Base-by-base conservation (phyloP, 2,888 invertebrate genomes). In the Norana najaformis region DNA sequence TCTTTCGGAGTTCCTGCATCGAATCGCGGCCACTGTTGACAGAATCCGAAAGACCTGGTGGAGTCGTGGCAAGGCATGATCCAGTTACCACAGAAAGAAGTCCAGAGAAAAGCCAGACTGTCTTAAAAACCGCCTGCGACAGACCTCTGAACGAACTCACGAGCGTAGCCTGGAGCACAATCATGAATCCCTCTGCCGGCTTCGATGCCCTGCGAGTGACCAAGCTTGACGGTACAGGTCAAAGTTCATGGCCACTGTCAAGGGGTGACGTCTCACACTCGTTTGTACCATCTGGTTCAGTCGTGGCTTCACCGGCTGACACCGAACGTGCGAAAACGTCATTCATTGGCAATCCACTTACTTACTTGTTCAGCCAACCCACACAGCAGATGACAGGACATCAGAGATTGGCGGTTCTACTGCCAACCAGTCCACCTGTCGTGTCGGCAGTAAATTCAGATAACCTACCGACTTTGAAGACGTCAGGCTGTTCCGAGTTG, bases 291-390 rank as follows among this genome's bases (percentile, higher is more conserved):
- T 69, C n/a, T 16, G 69, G 69, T 30, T n/a, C 69, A 8, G 69
- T 13, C 69, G n/a, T 69, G 69, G n/a, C 69, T 0, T 69, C 69
- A n/a, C 69, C 69, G n/a, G 30, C n/a, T 30, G 69, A 69, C 30
- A 8, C 69, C 16, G 69, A 69, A 8, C 69, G n/a, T 13, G 11
- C 11, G 11, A 69, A 69, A 69, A 30, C n/a, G 8, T n/a, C 69
- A 85, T 85, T 85, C 37, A 85, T 85, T 35, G 85, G 85, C 18
- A 30, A 85, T 36, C 85, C 85, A 14, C 85, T 85, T 37, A 37
- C 85, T 36, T 85, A 85, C 23, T 18, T 85, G 16, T 85, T 85
- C 85, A 36, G 85, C 36, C 85, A 85, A 85, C 85, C 85, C 5
- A 37, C 37, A 23, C 85, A 85, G 20, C 35, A 85, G 36, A 11